Percentiles rank a stretch among this genome's conserved stretches.
phyloP scores from a whole-genome alignment of 2,797 vertebrate species.

The Gila robusta region DNA sequence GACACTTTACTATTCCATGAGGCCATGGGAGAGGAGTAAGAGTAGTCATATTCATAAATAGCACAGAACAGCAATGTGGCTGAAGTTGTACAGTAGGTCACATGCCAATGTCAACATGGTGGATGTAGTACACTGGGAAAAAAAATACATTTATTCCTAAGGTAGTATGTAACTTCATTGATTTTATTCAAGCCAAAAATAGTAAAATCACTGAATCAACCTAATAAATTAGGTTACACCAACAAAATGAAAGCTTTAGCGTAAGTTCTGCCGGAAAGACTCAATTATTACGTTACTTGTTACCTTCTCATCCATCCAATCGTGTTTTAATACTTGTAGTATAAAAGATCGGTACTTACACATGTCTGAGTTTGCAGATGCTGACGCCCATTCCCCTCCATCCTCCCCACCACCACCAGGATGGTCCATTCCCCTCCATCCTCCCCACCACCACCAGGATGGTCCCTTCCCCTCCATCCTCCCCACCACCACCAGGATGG shows the following conservation, averaged over 20 bases:
- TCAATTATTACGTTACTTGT: too few species aligned
- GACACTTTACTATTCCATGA: background rate
- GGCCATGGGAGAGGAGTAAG: background rate
- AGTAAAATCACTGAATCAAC: background rate
- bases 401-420: too few species aligned
- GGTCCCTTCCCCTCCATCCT: too few species aligned
- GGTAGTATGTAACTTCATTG: background rate
- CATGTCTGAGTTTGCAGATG: too few species aligned
- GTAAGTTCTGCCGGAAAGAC: too few species aligned
- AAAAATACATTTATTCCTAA: background rate
- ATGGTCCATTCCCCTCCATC: too few species aligned
- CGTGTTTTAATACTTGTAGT: too few species aligned
- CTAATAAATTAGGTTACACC: background rate
- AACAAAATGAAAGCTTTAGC: background rate
- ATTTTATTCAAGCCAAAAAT: background rate
- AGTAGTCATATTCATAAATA: background rate
- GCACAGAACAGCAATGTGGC: background rate
- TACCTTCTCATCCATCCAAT: too few species aligned
- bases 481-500: too few species aligned
- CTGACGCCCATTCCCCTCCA: too few species aligned
- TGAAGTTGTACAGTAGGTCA: background rate
- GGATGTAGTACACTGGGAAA: background rate
- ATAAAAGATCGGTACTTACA: too few species aligned
- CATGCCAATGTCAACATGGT: background rate
- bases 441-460: too few species aligned